Percentiles rank a stretch among this genome's conserved stretches.
Conservation (phyloP, 2,113 vertebrate genomes). For the Oreocharis arfaki region DNA sequence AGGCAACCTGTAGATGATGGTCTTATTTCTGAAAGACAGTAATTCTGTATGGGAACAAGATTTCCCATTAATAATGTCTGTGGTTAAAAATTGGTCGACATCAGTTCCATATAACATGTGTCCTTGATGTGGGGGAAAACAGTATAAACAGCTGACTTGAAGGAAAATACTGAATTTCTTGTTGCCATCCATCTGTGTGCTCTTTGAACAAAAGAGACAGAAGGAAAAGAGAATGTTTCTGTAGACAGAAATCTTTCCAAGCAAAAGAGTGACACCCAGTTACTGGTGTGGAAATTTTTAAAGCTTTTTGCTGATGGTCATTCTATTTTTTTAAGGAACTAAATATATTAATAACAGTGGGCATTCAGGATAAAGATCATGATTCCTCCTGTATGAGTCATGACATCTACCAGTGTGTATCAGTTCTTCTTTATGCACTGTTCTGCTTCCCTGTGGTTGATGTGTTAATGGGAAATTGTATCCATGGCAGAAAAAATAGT, state of each 20-base stretch:
- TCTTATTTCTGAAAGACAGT: background rate
- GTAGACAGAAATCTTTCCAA: background rate
- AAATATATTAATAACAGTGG: background rate
- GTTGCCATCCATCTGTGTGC: background rate
- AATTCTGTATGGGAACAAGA: background rate
- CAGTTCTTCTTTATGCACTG: background rate
- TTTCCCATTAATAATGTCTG: background rate
- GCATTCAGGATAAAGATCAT: background rate
- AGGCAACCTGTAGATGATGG: background rate
- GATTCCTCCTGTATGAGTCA: background rate
- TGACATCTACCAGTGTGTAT: background rate
- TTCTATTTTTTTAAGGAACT: background rate
- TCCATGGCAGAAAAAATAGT: background rate
- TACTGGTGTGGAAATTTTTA: background rate
- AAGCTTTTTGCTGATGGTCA: background rate
- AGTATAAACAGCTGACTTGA: background rate
- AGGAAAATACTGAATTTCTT: background rate
- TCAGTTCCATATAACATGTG: background rate
- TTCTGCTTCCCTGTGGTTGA: background rate
- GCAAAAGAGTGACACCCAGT: background rate
- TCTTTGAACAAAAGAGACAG: background rate
- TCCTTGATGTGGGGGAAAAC: background rate
- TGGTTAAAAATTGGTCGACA: background rate
- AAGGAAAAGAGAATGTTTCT: background rate
- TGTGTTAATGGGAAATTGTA: background rate